Evolutionary conservation across 1,140 invertebrate genomes (phyloP).

Genomic region (Oscheius sp.): DNA sequence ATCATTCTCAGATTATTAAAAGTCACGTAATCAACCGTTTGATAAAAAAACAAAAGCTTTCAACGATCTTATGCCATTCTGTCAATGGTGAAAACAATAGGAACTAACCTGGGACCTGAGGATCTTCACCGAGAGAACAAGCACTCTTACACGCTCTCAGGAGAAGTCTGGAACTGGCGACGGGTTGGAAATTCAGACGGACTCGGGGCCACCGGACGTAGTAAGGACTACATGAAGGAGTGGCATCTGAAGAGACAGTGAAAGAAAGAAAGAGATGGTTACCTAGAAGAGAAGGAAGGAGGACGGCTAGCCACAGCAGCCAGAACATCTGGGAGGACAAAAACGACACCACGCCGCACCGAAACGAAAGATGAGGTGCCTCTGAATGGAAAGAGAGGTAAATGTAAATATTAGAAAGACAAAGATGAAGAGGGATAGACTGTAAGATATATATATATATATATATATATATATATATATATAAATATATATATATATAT

Average conservation of each 20-base stretch:
- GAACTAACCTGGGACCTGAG: conserved; percentile 30
- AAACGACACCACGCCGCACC: too few relatives aligned
- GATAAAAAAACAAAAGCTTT: background rate
- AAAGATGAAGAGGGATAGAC: too few relatives aligned
- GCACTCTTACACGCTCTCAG: conserved; percentile 49
- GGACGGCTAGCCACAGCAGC: background rate
- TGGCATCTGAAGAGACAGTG: background rate
- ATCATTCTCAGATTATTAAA: too few relatives aligned
- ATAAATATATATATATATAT: too few relatives aligned
- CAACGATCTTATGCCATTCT: background rate
- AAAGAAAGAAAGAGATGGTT: background rate
- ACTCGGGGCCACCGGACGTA: conserved; percentile 60
- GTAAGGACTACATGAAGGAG: conserved; percentile 45
- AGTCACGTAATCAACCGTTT: too few relatives aligned
- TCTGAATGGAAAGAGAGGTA: too few relatives aligned
- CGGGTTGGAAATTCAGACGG: conserved; percentile 48
- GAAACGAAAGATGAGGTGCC: too few relatives aligned
- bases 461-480: too few relatives aligned
- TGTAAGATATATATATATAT: too few relatives aligned
- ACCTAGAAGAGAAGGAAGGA: background rate
- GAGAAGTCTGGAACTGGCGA: conserved; percentile 44
- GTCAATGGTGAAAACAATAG: too few relatives aligned
- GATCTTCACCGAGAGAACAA: conserved; percentile 55
- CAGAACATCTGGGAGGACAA: too few relatives aligned
- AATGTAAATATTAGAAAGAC: too few relatives aligned